Conservation (phyloP, 2,113 vertebrate species). For the Irena cyanogastra region DNA sequence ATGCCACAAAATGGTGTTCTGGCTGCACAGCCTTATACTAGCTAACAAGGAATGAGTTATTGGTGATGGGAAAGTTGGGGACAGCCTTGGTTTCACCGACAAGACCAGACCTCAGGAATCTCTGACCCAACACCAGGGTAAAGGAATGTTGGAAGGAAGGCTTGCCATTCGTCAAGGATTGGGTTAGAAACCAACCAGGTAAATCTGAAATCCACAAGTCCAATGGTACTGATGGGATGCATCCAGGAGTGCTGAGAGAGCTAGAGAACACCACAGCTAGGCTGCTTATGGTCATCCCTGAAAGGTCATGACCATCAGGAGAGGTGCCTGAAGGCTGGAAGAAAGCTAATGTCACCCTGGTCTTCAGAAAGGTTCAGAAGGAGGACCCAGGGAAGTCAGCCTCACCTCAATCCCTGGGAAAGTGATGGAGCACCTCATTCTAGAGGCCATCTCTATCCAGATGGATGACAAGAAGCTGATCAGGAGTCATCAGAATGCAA, state of each 20-base stretch:
- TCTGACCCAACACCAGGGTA: neutral
- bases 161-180: neutral
- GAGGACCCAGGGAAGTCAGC: neutral
- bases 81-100: neutral
- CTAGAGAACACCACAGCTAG: neutral
- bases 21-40: neutral
- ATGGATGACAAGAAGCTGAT: neutral
- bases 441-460: neutral
- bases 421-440: neutral
- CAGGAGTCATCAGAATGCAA: neutral
- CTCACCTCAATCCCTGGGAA: neutral
- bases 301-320: neutral
- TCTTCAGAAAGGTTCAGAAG: neutral
- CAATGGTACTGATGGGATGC: fast-evolving
- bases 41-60: neutral
- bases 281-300: fast-evolving
- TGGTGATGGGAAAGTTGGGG: neutral
- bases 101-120: neutral
- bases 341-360: neutral
- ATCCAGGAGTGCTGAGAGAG: neutral
- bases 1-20: neutral
- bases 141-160: neutral
- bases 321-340: neutral
- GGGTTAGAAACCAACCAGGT: neutral
- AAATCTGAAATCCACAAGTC: fast-evolving